These are phyloP conservation scores for Lepisosteus osseus DNA, from an alignment of 2,113 vertebrate genomes.

Conservation along the genomic window DNA sequence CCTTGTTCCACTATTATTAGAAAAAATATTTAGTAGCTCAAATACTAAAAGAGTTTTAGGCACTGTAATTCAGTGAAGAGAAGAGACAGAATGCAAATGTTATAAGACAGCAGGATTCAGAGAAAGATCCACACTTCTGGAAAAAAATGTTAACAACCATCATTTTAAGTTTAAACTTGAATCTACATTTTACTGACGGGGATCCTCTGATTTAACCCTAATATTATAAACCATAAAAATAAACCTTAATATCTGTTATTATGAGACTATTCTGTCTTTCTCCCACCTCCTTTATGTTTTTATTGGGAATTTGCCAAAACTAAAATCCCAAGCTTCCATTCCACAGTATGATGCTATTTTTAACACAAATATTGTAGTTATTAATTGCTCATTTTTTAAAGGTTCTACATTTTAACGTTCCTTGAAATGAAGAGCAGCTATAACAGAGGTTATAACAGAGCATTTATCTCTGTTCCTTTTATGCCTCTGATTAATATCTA, in stretches of 20 bases:
- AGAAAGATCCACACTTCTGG: too few relatives aligned
- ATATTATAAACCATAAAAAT: constrained; percentile 9
- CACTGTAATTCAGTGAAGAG: too few relatives aligned
- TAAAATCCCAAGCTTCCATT: constrained; percentile 18
- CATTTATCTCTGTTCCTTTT: too few relatives aligned
- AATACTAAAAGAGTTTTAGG: too few relatives aligned
- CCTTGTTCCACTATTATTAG: too few relatives aligned
- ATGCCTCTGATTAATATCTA: too few relatives aligned
- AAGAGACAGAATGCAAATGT: too few relatives aligned
- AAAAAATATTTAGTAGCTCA: too few relatives aligned
- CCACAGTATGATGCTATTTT: not conserved
- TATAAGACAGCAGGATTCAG: too few relatives aligned
- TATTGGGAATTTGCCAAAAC: constrained; percentile 27
- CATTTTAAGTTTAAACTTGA: too few relatives aligned
- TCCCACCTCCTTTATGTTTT: constrained; percentile 30
- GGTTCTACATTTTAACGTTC: constrained; percentile 31
- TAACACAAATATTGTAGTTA: constrained; percentile 34
- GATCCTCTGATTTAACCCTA: constrained; percentile 8
- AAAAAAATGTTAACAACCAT: too few relatives aligned
- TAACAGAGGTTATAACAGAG: too few relatives aligned
- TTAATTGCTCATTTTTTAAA: constrained; percentile 28
- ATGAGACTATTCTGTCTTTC: constrained; percentile 20
- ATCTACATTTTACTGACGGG: constrained; percentile 16
- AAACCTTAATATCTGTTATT: constrained; percentile 29
- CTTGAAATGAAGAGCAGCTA: not conserved